Evolutionary conservation across 2,797 vertebrate species (phyloP), one percentile per base, ranked within the genome.

Genomic region (Gephyroberyx darwinii): DNA sequence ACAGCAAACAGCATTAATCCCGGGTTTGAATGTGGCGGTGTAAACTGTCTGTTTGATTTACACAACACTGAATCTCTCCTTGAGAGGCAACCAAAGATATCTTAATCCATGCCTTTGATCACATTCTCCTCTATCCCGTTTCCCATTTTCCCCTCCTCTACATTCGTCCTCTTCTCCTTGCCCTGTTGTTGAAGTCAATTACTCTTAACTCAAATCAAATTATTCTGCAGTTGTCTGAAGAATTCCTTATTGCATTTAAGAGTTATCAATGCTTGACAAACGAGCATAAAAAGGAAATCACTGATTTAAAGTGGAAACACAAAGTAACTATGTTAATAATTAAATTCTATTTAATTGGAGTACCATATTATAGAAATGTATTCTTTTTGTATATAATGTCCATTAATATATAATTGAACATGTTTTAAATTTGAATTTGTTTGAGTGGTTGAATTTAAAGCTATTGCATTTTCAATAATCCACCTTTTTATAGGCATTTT

Each of bases 101-200:
- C 57, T 82, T 86, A 78, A 88, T 83, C 77, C 84, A 75, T 1
- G 17, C 52, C 80, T 88, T 84, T 86, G 80, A 88, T 88, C 74
- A 65, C 6, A 57, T 47, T 77, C 78, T 84, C 62, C 69, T 75
- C 52, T 5, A 47, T 71, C 52, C 35, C 54, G 43, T 59, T 63
- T 84, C 67, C 64, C 37, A 59, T 35, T 43, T 60, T 71, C 51
- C 43, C 58, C 30, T 17, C 16, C 50, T 69, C 35, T 19, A 31
- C 54, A 13, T 51, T 74, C 47, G 52, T 66, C 57, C 51, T 76
- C 51, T 17, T 65, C 43, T 67, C 17, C 57, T 69, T 48, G 50
- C 33, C 22, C 22, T 71, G 31, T 57, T 76, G 41, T 52, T 68
- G 16, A 10, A 69, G 52, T 66, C 39, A 31, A 17, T 69, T 69